These are phyloP conservation scores for Heliconius ismenius DNA, from an alignment of 2,888 invertebrate species.

Conservation along the genomic window DNA sequence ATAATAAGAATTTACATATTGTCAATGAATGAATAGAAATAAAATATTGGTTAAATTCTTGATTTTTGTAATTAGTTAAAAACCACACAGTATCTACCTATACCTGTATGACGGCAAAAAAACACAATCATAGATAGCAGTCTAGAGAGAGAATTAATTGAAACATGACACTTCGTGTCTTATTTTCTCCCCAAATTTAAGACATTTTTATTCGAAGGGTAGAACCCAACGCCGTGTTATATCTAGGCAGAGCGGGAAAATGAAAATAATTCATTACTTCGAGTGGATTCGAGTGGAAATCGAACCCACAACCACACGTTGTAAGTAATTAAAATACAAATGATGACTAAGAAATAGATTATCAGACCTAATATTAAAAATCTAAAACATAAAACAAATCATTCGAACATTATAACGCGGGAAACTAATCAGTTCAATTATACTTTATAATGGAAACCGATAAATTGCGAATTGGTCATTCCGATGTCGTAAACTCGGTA, in stretches of 20 bases:
- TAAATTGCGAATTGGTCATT: slow-evolving; percentile 46
- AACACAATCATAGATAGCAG: background rate
- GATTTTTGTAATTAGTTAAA: background rate
- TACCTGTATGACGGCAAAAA: too few relatives aligned
- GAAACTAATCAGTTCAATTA: slow-evolving; percentile 53
- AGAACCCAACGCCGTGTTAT: too few relatives aligned
- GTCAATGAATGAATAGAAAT: background rate
- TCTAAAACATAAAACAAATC: slow-evolving; percentile 13
- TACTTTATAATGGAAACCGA: slow-evolving; percentile 53
- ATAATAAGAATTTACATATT: too few relatives aligned
- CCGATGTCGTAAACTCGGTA: slow-evolving; percentile 31
- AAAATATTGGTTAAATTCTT: background rate
- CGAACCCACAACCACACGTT: too few relatives aligned
- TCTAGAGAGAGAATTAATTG: background rate
- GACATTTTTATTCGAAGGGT: too few relatives aligned
- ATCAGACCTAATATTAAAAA: slow-evolving; percentile 1
- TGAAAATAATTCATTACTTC: too few relatives aligned
- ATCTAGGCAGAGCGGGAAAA: too few relatives aligned
- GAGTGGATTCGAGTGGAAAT: too few relatives aligned
- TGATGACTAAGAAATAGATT: background rate
- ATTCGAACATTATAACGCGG: background rate
- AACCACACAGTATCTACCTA: background rate
- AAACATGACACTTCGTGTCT: too few relatives aligned
- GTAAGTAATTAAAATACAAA: too few relatives aligned
- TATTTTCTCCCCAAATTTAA: too few relatives aligned